phyloP scores from a whole-genome alignment of 2,888 invertebrate genomes.

The Aphrophora alni region DNA sequence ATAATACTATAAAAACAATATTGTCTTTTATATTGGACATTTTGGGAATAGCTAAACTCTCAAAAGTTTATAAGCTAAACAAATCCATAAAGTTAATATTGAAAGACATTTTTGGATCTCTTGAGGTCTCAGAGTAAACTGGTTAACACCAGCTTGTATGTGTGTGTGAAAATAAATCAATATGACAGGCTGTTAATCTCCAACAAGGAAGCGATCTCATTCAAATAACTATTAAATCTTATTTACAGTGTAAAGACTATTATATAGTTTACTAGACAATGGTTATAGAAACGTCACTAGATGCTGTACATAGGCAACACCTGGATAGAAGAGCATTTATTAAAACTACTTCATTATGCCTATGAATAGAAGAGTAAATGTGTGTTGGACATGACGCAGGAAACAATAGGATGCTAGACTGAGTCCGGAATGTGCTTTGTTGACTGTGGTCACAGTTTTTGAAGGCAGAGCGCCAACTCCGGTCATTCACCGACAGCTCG shows the following conservation, averaged over 20 bases:
- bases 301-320: neutral
- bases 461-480: too few species aligned
- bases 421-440: neutral
- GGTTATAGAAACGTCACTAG: neutral
- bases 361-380: neutral
- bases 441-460: too few species aligned
- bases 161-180: neutral
- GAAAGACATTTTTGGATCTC: too few species aligned
- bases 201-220: neutral
- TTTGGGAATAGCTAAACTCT: too few species aligned
- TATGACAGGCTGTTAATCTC: too few species aligned
- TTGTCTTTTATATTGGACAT: too few species aligned
- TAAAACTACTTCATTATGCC: neutral
- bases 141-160: too few species aligned
- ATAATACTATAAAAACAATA: too few species aligned
- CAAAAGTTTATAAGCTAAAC: too few species aligned
- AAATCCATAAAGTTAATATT: too few species aligned
- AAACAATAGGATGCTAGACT: neutral
- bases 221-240: neutral
- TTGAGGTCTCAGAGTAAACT: too few species aligned
- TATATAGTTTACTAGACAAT: too few species aligned
- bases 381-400: neutral
- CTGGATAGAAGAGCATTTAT: neutral
- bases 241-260: neutral
- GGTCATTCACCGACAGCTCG: neutral